phyloP scores from a whole-genome alignment of 2,888 invertebrate genomes.

The Drosophila mercatorum region DNA sequence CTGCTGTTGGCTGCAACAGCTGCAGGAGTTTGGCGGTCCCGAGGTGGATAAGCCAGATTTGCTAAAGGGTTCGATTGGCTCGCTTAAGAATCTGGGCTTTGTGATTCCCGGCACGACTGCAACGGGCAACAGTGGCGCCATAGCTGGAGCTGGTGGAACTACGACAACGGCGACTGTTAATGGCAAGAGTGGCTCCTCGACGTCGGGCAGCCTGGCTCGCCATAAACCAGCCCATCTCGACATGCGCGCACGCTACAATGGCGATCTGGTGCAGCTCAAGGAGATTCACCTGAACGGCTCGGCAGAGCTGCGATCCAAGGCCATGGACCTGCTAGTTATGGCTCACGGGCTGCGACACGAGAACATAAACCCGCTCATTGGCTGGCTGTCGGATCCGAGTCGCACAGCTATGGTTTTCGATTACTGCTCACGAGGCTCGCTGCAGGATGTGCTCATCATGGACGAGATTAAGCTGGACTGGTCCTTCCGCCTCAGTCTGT shows the following conservation, averaged over 20 bases:
- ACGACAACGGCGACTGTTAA: constrained; percentile 67
- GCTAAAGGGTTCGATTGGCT: constrained; percentile 90
- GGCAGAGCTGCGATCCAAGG: constrained; percentile 92
- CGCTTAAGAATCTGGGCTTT: constrained; percentile 86
- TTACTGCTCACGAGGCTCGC: constrained; percentile 94
- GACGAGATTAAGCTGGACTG: constrained; percentile 97
- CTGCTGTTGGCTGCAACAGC: constrained; percentile 93
- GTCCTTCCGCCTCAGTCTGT: constrained; percentile 96
- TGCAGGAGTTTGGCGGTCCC: constrained; percentile 93
- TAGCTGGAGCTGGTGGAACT: constrained; percentile 61
- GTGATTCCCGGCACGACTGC: constrained; percentile 78
- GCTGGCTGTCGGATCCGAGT: constrained; percentile 91
- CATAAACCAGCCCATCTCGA: constrained; percentile 87
- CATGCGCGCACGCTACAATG: constrained; percentile 93
- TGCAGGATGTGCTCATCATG: constrained; percentile 94
- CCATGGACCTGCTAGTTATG: constrained; percentile 91
- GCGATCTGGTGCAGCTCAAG: constrained; percentile 95
- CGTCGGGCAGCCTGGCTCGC: constrained; percentile 86
- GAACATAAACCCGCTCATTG: constrained; percentile 95
- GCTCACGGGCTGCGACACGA: constrained; percentile 95
- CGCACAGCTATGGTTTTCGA: constrained; percentile 94
- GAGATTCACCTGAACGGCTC: constrained; percentile 87
- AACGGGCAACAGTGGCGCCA: constrained; percentile 39
- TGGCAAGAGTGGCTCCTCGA: constrained; percentile 78
- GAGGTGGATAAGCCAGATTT: constrained; percentile 94